Evolutionary conservation across 2,888 invertebrate genomes (phyloP).

Genomic region (Dichetophora obliterata): DNA sequence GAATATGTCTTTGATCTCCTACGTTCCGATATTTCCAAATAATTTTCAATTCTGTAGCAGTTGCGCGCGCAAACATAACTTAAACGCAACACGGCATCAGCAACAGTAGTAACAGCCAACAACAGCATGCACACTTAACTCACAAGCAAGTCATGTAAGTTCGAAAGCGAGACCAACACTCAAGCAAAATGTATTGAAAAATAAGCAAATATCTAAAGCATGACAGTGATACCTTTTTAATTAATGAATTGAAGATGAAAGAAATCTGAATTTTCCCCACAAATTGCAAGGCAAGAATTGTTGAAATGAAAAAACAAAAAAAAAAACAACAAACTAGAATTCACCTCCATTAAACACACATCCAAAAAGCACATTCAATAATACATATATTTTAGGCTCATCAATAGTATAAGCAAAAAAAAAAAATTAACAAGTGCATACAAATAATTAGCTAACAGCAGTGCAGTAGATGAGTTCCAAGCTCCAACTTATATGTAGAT

Average conservation of each 20-base stretch:
- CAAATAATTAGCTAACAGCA: constrained; percentile 13
- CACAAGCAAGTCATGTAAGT: constrained; percentile 28
- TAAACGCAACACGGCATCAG: constrained; percentile 17
- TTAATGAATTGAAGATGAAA: constrained; percentile 28
- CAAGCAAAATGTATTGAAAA: constrained; percentile 25
- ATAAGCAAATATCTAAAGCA: constrained; percentile 19
- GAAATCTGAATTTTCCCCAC: constrained; percentile 45
- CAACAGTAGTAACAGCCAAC: constrained; percentile 31
- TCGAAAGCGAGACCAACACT: constrained; percentile 14
- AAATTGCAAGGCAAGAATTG: constrained; percentile 27
- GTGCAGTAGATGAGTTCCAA: constrained; percentile 9
- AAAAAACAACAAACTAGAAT: constrained; percentile 16
- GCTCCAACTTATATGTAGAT: constrained; percentile 10
- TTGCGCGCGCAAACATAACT: constrained; percentile 33
- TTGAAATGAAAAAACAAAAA: constrained; percentile 28
- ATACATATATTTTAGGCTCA: constrained; percentile 26
- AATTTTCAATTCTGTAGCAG: constrained; percentile 40
- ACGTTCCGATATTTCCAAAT: constrained; percentile 63
- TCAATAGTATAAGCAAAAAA: constrained; percentile 25
- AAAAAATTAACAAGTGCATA: constrained; percentile 27
- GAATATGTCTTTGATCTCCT: constrained; percentile 67
- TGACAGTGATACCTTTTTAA: constrained; percentile 43
- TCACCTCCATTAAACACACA: not conserved
- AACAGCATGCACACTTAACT: constrained; percentile 34
- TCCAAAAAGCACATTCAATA: constrained; percentile 21